Conservation (phyloP, 2,888 invertebrate genomes). For the Eristalis intricaria region DNA sequence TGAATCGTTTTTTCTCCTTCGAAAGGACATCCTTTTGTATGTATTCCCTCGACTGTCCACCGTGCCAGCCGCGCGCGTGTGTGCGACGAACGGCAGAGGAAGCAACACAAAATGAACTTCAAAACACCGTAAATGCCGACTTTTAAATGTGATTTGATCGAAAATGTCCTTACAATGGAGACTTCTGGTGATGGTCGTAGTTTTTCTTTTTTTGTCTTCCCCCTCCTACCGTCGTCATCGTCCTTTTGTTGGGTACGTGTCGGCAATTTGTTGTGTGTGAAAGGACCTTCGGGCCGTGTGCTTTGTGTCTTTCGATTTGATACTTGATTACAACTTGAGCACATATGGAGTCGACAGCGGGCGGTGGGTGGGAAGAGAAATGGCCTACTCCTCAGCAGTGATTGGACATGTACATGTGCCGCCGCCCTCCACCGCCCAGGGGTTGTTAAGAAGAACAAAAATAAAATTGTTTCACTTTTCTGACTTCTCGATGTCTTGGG, state of each 20-base stretch:
- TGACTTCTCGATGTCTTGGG: neutral
- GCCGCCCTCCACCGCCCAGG: slow-evolving; percentile 1
- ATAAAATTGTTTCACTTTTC: slow-evolving; percentile 35
- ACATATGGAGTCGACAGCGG: slow-evolving; percentile 32
- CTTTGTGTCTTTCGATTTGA: slow-evolving; percentile 22
- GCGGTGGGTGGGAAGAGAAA: neutral
- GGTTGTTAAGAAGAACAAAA: slow-evolving; percentile 21
- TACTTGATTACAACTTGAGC: slow-evolving; percentile 63
- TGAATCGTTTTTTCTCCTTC: slow-evolving; percentile 23
- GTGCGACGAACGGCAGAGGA: neutral
- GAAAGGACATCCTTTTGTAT: slow-evolving; percentile 46
- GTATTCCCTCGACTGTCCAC: neutral
- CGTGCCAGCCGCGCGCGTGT: neutral
- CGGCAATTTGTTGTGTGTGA: slow-evolving; percentile 46
- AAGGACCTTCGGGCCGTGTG: slow-evolving; percentile 18
- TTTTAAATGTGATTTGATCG: slow-evolving; percentile 69
- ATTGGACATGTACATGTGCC: slow-evolving; percentile 39
- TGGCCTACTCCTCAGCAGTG: neutral
- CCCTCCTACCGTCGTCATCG: neutral
- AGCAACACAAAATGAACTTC: slow-evolving; percentile 47
- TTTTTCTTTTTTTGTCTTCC: slow-evolving; percentile 21
- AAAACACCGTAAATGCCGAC: slow-evolving; percentile 59
- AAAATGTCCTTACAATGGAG: slow-evolving; percentile 56
- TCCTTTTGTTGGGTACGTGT: slow-evolving; percentile 17
- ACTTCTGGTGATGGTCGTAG: slow-evolving; percentile 21